Evolutionary conservation across 2,888 invertebrate species (phyloP), one percentile per base, ranked within the genome.

Genomic region (Synergus laeviventris): DNA sequence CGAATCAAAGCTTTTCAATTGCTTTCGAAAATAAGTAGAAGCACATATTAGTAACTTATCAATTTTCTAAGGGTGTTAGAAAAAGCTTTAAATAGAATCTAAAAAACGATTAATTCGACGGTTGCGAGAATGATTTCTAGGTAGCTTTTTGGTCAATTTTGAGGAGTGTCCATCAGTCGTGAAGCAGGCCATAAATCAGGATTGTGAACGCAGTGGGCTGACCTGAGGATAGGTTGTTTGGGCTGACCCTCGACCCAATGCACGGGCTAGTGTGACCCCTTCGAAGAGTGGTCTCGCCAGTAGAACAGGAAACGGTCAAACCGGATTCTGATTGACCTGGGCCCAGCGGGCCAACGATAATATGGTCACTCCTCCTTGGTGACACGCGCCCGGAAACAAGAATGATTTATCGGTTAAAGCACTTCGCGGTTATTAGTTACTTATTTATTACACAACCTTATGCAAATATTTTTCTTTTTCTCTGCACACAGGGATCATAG

Each of bases 171-270:
- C 70, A 77, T 79, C 79, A 79, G 75, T 75, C 75, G 70, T 77
- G 78, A 80, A 82, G 84, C 83, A 82, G 84, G 87, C 87, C 87
- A 89, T 90, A 90, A 91, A 90, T 90, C 90, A 90, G 86, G 79
- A 78, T 80, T 83, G 85, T 84, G 84, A 88, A 84, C 86, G 85
- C 83, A 83, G 86, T 87, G 84, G 87, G 86, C 85, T 89, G 90
- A 89, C 90, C 88, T 85, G 87, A 85, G 83, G 86, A 87, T 85
- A 87, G 87, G 86, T 90, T 91, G 89, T 91, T 91, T 90, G 89
- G 90, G 87, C 89, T 89, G 89, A 89, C 88, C 89, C 86, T 83
- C 87, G 89, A 89, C 90, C 90, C 84, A 73, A 79, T 81, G 84
- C 85, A 86, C 85, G 84, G 83, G 81, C 83, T 84, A 81, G 76